Conservation (phyloP, 2,888 invertebrate genomes). For the Drosophila atroscutellata region DNA sequence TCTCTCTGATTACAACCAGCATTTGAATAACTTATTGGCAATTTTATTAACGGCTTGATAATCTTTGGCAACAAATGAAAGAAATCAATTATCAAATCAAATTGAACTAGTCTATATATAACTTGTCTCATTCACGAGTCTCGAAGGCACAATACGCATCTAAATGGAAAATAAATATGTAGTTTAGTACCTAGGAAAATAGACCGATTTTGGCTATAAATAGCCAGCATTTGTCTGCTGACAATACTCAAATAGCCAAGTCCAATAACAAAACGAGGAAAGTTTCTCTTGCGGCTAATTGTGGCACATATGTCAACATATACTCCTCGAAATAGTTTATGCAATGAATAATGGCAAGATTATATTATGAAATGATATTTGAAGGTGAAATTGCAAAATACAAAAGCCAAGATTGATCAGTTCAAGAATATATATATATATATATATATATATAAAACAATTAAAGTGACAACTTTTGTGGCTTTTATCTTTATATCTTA, state of each 20-base stretch:
- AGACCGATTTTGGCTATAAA: constrained; percentile 46
- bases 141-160: background rate
- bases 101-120: background rate
- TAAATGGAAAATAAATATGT: constrained; percentile 11
- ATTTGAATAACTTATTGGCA: constrained; percentile 18
- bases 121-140: constrained; percentile 32
- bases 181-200: constrained; percentile 2
- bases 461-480: background rate
- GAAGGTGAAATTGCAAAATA: background rate
- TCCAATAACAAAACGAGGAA: constrained; percentile 26
- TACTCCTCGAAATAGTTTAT: constrained; percentile 12
- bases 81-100: constrained; percentile 55
- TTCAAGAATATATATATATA: background rate
- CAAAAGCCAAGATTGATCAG: background rate
- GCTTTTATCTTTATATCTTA: background rate
- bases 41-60: constrained; percentile 38
- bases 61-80: constrained; percentile 23
- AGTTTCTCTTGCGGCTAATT: constrained; percentile 26
- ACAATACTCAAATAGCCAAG: constrained; percentile 16
- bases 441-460: background rate
- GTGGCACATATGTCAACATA: constrained; percentile 23
- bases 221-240: constrained; percentile 29
- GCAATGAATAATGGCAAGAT: background rate
- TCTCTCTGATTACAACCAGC: constrained; percentile 24
- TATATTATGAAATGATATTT: background rate